Evolutionary conservation across 2,113 vertebrate species (phyloP).

Genomic region (Tragelaphus scriptus): DNA sequence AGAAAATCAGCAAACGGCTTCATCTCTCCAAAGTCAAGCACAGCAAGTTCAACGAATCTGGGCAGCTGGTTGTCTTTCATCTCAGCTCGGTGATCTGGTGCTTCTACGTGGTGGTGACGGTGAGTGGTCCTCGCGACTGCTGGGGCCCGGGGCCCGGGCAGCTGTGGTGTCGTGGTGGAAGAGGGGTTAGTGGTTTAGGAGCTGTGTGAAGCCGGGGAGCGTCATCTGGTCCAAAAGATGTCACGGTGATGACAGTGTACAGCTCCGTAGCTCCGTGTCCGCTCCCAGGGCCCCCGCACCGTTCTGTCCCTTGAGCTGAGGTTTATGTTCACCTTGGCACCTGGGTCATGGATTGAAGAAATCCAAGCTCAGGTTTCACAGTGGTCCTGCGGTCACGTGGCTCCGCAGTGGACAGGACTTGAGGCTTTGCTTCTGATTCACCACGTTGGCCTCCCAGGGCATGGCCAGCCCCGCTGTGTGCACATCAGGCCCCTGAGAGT

Average conservation of each 20-base stretch:
- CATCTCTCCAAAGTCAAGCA: slow-evolving; percentile 99
- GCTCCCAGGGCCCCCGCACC: background rate
- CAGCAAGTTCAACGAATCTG: slow-evolving; percentile 97
- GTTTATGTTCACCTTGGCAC: background rate
- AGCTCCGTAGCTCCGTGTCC: fast-evolving
- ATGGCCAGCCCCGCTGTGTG: background rate
- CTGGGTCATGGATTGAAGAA: background rate
- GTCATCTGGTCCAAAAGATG: background rate
- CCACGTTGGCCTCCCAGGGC: background rate
- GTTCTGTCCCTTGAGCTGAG: background rate
- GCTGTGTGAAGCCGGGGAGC: background rate
- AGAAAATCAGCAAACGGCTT: slow-evolving; percentile 98
- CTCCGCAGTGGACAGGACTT: background rate
- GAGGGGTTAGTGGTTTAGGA: background rate
- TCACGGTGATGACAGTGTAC: fast-evolving
- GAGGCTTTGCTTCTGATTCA: background rate
- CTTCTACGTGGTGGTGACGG: slow-evolving; percentile 90
- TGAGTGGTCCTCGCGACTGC: slow-evolving; percentile 74
- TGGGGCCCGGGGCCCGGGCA: background rate
- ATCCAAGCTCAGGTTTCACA: background rate
- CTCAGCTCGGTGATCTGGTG: slow-evolving; percentile 93
- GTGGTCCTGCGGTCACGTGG: fast-evolving
- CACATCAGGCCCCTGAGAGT: background rate
- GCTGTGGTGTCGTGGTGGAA: background rate
- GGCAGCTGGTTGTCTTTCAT: slow-evolving; percentile 95